phyloP scores from a whole-genome alignment of 2,888 invertebrate genomes.

The Lasioglossum zephyrum region DNA sequence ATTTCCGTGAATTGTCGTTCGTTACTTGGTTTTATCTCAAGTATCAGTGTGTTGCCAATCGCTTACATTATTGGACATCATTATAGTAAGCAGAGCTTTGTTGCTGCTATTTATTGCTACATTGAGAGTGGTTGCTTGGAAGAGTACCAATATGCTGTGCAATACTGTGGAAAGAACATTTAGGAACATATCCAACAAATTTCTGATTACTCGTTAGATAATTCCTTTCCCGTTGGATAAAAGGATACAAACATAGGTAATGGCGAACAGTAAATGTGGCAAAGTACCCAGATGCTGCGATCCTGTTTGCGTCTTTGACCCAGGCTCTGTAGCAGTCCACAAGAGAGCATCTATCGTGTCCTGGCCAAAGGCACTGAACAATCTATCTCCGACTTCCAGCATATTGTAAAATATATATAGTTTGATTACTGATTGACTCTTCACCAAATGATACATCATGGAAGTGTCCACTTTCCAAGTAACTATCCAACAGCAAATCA shows the following conservation, averaged over 20 bases:
- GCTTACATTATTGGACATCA: slow-evolving; percentile 99
- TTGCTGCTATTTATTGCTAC: slow-evolving; percentile 99
- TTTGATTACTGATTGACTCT: slow-evolving; percentile 99
- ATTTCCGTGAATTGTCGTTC: slow-evolving; percentile 38
- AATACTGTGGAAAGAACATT: slow-evolving; percentile 86
- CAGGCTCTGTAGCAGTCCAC: slow-evolving; percentile 99
- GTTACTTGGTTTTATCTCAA: neutral
- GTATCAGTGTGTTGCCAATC: neutral
- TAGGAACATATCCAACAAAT: slow-evolving; percentile 31
- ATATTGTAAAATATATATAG: slow-evolving; percentile 99
- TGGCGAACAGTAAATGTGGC: slow-evolving; percentile 95
- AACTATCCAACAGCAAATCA: slow-evolving; percentile 92
- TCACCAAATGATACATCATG: slow-evolving; percentile 98
- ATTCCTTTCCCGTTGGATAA: slow-evolving; percentile 79
- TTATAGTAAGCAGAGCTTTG: slow-evolving; percentile 98
- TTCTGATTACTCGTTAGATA: neutral
- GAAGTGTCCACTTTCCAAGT: slow-evolving; percentile 98
- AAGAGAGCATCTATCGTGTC: slow-evolving; percentile 99
- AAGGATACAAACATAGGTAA: slow-evolving; percentile 98
- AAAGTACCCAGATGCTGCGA: slow-evolving; percentile 93
- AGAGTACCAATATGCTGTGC: slow-evolving; percentile 94
- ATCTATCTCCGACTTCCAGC: slow-evolving; percentile 98
- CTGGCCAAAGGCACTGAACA: slow-evolving; percentile 98
- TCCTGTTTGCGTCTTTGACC: slow-evolving; percentile 86
- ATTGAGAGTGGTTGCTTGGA: slow-evolving; percentile 98